Conservation (phyloP, 2,113 vertebrate species). For the Microcebus jonahi region DNA sequence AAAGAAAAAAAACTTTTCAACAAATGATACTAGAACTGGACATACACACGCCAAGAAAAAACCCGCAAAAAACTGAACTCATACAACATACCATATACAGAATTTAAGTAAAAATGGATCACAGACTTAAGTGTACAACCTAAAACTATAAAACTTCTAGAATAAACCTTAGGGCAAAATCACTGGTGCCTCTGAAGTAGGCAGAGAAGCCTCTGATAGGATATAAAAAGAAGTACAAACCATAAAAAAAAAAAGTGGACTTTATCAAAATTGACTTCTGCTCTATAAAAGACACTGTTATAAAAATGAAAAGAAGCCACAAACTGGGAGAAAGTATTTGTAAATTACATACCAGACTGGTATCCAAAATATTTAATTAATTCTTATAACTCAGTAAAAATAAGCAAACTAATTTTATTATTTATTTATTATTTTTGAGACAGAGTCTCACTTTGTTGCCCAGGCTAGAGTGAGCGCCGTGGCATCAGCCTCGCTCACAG, state of each 20-base stretch:
- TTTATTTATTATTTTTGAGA: no score
- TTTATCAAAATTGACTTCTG: conserved; percentile 31
- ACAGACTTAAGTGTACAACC: neutral
- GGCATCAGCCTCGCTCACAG: no score
- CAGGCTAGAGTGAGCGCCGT: no score
- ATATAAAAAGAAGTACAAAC: neutral
- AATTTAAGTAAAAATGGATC: neutral
- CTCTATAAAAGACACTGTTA: neutral
- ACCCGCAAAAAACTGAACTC: neutral
- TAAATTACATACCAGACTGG: neutral
- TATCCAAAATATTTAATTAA: neutral
- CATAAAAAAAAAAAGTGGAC: conserved; percentile 15
- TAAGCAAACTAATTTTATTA: neutral
- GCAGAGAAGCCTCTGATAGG: neutral
- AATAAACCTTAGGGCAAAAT: neutral
- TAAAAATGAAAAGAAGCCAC: neutral
- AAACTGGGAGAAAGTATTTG: neutral
- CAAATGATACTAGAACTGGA: neutral
- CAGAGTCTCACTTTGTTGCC: no score
- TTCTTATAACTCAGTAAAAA: neutral
- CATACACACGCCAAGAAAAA: neutral
- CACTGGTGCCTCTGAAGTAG: neutral
- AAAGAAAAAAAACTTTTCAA: neutral
- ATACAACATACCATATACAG: neutral
- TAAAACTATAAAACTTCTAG: neutral